phyloP scores from a whole-genome alignment of 2,113 vertebrate species.

The human (Homo sapiens) region GRCh38 chr3:18720501-18721000 shows the following conservation, averaged over 20 bases:
- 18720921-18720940: background rate
- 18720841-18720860: background rate
- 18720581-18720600: conserved; percentile 43
- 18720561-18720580: conserved; percentile 44
- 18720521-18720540: conserved; percentile 56
- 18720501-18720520: conserved; percentile 37
- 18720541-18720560: conserved; percentile 57
- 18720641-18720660: conserved; percentile 30
- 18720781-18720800: background rate
- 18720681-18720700: background rate
- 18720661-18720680: conserved; percentile 42
- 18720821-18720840: background rate
- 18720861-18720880: background rate
- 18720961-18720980: background rate
- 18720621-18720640: conserved; percentile 45
- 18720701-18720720: background rate
- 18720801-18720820: background rate
- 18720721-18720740: background rate
- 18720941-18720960: background rate
- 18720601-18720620: conserved; percentile 47
- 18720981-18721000: background rate
- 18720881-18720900: no score
- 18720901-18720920: background rate
- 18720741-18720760: background rate
- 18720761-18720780: background rate